Evolutionary conservation across 2,797 vertebrate genomes (phyloP).

Genomic region (Carapus acus): DNA sequence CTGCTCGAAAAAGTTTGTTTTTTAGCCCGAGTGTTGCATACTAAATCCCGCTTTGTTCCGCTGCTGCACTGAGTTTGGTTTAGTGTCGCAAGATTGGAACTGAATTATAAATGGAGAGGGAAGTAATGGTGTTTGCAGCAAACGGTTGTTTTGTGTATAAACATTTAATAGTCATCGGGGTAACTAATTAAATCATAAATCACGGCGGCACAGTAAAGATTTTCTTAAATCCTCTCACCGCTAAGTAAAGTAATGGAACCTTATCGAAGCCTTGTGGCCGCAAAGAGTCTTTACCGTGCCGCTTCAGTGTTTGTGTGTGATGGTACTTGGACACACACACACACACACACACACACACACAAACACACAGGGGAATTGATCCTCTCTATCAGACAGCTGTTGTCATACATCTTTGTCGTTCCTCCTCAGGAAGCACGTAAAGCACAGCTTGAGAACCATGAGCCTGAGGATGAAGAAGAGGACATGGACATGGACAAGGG

Average conservation of each 20-base stretch:
- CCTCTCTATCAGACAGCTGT: neutral
- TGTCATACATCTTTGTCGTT: slow-evolving; percentile 6
- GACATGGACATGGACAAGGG: slow-evolving; percentile 85
- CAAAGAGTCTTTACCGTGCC: no score
- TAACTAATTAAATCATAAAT: neutral
- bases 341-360: neutral
- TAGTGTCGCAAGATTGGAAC: neutral
- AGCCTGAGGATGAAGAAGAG: slow-evolving; percentile 93
- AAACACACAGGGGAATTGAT: neutral
- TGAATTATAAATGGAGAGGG: no score
- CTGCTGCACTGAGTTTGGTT: neutral
- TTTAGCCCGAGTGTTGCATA: neutral
- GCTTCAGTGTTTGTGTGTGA: no score
- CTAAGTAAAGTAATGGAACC: neutral
- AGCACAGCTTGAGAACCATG: slow-evolving; percentile 94
- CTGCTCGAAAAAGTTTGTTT: neutral
- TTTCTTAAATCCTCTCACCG: no score
- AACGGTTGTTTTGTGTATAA: neutral
- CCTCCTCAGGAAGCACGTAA: slow-evolving; percentile 83
- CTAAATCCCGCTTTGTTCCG: neutral
- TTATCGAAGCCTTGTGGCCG: neutral
- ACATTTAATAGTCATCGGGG: neutral
- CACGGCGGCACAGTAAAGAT: neutral
- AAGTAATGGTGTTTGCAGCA: neutral
- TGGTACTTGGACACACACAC: no score